phyloP scores from a whole-genome alignment of 2,797 vertebrate genomes.

The Lagorchestes hirsutus region DNA sequence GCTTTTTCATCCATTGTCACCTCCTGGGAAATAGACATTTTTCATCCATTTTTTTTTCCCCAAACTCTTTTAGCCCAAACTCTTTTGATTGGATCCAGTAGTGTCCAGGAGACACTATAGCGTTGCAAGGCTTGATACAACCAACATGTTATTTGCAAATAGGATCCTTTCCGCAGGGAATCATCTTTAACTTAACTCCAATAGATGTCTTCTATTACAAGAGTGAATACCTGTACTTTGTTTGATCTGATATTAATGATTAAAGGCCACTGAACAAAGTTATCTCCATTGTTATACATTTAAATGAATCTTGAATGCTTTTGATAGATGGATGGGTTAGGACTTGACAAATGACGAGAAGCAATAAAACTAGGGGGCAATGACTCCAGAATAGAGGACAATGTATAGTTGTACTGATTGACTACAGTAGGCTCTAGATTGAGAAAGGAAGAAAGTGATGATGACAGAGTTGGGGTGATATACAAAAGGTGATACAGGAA shows the following conservation, averaged over 20 bases:
- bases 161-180: background rate
- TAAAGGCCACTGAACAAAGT: background rate
- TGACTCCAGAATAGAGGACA: background rate
- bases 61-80: background rate
- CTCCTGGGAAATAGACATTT: background rate
- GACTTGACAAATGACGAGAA: background rate
- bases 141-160: background rate
- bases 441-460: background rate
- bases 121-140: background rate
- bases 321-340: background rate
- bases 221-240: background rate
- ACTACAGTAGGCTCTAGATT: background rate
- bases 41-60: background rate
- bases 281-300: background rate
- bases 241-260: background rate
- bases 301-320: background rate
- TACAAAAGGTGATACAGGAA: background rate
- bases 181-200: background rate
- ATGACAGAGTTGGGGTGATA: background rate
- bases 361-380: background rate
- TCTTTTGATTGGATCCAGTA: background rate
- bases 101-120: background rate
- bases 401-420: background rate
- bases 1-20: background rate
- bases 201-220: background rate